phyloP scores from a whole-genome alignment of 2,113 vertebrate species.

The Cisticola juncidis region DNA sequence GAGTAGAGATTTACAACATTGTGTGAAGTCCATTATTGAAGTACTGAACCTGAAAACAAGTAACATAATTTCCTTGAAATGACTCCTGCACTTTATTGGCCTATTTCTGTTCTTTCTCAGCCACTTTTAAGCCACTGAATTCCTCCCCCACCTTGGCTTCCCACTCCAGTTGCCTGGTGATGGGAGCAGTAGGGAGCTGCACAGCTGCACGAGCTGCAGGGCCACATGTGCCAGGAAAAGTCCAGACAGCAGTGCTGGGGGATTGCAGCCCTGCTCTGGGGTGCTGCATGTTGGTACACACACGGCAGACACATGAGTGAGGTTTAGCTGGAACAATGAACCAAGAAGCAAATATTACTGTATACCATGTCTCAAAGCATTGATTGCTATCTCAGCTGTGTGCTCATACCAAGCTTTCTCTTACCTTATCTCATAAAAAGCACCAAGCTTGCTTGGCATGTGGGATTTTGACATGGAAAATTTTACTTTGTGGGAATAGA shows the following conservation, averaged over 20 bases:
- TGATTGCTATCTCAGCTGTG: neutral
- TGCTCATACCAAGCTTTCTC: neutral
- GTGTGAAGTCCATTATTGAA: neutral
- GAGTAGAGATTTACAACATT: neutral
- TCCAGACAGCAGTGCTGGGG: rapidly evolving
- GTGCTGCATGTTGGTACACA: neutral
- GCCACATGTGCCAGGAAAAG: rapidly evolving
- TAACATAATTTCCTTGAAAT: neutral
- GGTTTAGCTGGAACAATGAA: neutral
- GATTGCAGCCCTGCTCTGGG: neutral
- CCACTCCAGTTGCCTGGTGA: neutral
- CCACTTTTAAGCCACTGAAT: neutral
- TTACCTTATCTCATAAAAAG: neutral
- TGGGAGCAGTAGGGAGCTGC: neutral
- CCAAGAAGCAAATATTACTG: neutral
- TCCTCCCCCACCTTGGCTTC: neutral
- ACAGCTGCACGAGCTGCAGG: neutral
- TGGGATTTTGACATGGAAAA: neutral
- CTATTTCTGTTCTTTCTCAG: neutral
- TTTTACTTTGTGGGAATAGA: neutral
- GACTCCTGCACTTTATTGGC: neutral
- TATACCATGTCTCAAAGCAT: neutral
- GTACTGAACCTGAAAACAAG: neutral
- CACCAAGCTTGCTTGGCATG: rapidly evolving
- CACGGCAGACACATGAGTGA: rapidly evolving